These are phyloP conservation scores for Melanotus villosus DNA, from an alignment of 2,888 invertebrate genomes.

Conservation along the genomic window DNA sequence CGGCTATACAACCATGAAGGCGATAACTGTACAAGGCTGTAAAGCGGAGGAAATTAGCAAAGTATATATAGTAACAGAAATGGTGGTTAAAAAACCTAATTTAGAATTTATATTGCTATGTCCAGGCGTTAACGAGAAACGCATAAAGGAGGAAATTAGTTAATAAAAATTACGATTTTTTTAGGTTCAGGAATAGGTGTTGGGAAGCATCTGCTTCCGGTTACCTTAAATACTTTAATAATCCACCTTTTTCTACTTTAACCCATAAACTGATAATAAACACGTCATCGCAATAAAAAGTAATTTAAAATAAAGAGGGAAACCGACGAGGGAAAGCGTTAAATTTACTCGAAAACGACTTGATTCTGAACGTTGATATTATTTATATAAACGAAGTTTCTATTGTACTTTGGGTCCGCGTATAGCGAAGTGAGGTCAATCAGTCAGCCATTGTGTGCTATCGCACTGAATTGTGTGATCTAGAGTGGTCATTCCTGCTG, in stretches of 20 bases:
- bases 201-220: too few species aligned
- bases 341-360: slow-evolving; percentile 42
- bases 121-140: slow-evolving; percentile 38
- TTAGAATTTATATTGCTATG: slow-evolving; percentile 41
- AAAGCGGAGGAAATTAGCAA: slow-evolving; percentile 42
- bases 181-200: neutral
- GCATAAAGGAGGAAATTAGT: slow-evolving; percentile 41
- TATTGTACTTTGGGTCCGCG: slow-evolving; percentile 40
- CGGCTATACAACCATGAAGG: slow-evolving; percentile 30
- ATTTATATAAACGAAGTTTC: slow-evolving; percentile 46
- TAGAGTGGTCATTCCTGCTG: slow-evolving; percentile 47
- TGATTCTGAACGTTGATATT: slow-evolving; percentile 43
- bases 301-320: slow-evolving; percentile 21
- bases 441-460: slow-evolving; percentile 46
- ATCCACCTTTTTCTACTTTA: neutral
- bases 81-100: slow-evolving; percentile 44
- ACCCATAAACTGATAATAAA: neutral
- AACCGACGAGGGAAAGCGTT: slow-evolving; percentile 32
- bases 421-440: slow-evolving; percentile 45
- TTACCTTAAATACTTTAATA: neutral
- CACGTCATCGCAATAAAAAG: slow-evolving; percentile 21
- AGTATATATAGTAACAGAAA: slow-evolving; percentile 40
- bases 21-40: slow-evolving; percentile 33
- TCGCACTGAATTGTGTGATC: slow-evolving; percentile 46
- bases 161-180: slow-evolving; percentile 46